Base-by-base conservation (phyloP, 2,888 invertebrate species). In the Phorcus lineatus region DNA sequence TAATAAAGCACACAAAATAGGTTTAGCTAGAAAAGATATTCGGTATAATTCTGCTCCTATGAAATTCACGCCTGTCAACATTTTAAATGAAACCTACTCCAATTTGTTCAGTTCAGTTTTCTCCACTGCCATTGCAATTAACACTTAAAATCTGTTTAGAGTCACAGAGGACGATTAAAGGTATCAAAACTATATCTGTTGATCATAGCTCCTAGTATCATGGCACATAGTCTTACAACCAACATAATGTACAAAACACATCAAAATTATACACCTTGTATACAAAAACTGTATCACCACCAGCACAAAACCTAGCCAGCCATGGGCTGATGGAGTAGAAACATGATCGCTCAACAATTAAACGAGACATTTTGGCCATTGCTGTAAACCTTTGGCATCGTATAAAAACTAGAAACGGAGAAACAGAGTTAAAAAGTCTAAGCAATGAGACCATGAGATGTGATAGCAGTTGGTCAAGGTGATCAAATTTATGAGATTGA, bases 321-420 rank as follows among this genome's bases (percentile, higher is more conserved):
- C 24, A 62, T 17, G 16, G 40, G 40, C 70, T 40, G 11, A 47
- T 47, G 70, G 70, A 31, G 36, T 70, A 70, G 62, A 16, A 28
- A 62, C 62, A 62, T 62, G 62, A 62, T 62, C 24, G 31, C 47
- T 6, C 16, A 70, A 70, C 19, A 19, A n/a, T n/a, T n/a, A n/a
- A 36, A 31, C 28, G 70, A 70, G 70, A 70, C 70, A 70, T 70
- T 70, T 70, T 70, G 70, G 70, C 70, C 70, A 36, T 40, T 62
- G 16, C 62, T 62, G 31, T 70, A 40, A 70, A 70, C 70, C 70
- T 70, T 70, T 70, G 70, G 70, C 40, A 70, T 70, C 36, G 17
- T 31, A 70, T 17, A n/a, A 70, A 31, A 70, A 19, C 40, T 70
- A 70, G 36, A 70, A 70, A 70, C 24, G 17, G 31, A 36, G 28